Evolutionary conservation across 2,113 vertebrate species (phyloP).

Genomic region (Pseudonaja textilis): DNA sequence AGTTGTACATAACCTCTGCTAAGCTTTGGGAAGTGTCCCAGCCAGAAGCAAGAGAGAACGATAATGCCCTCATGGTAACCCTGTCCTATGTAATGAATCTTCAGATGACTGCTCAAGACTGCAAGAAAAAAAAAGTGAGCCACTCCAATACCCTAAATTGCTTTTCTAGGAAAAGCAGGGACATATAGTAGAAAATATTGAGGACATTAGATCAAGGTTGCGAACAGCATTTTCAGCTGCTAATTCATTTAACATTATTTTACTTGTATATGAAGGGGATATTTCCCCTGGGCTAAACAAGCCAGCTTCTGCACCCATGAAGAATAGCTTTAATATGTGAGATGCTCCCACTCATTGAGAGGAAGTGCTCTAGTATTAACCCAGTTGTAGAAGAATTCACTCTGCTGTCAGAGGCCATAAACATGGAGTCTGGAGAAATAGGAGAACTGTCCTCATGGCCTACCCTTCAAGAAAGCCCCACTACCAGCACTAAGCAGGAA

Average conservation of each 20-base stretch:
- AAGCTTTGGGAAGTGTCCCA: not conserved
- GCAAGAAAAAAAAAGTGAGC: not conserved
- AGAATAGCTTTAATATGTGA: not conserved
- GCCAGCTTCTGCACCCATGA: not conserved
- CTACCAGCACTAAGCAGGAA: not conserved
- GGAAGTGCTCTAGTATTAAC: not conserved
- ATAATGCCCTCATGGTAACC: not conserved
- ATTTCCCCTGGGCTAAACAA: not conserved
- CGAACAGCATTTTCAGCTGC: not conserved
- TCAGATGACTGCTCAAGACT: not conserved
- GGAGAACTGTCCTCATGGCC: not conserved
- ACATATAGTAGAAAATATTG: not conserved
- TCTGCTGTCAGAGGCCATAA: not conserved
- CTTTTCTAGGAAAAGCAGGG: not conserved
- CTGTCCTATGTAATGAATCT: not conserved
- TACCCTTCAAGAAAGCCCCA: not conserved
- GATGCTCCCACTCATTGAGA: not conserved
- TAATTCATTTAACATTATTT: not conserved
- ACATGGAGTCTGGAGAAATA: not conserved
- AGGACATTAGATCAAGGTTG: not conserved
- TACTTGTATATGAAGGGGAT: not conserved
- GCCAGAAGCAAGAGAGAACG: not conserved
- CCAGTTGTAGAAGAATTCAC: not conserved
- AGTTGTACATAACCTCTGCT: not conserved
- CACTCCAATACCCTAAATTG: not conserved